These are phyloP conservation scores for Solea senegalensis DNA, from an alignment of 2,113 vertebrate genomes.

Conservation along the genomic window DNA sequence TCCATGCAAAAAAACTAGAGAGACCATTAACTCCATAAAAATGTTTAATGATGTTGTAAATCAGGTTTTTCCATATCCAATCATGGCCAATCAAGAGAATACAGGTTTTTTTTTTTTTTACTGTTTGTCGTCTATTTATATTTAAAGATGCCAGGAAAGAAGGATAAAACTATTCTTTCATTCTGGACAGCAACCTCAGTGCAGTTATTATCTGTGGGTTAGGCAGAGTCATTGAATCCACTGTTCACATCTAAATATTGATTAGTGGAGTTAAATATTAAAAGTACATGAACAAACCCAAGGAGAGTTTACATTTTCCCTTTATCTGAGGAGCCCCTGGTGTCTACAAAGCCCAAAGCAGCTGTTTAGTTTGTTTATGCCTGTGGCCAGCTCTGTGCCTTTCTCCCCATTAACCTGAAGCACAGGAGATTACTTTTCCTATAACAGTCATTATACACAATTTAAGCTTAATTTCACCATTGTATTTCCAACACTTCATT, in stretches of 20 bases:
- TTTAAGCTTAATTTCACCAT: neutral
- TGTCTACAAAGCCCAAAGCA: neutral
- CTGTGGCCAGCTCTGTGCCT: neutral
- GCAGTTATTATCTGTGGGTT: neutral
- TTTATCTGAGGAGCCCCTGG: neutral
- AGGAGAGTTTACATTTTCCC: neutral
- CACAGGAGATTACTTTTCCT: neutral
- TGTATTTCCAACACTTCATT: neutral
- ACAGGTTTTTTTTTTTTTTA: no score
- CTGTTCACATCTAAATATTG: neutral
- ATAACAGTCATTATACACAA: neutral
- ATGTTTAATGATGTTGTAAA: no score
- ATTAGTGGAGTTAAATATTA: neutral
- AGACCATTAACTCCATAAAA: no score
- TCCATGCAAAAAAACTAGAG: no score
- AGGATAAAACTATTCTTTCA: no score
- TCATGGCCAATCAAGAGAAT: no score
- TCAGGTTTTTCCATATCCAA: no score
- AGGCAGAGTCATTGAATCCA: neutral
- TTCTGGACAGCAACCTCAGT: no score
- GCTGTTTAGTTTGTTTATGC: slow-evolving; percentile 1
- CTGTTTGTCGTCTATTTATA: no score
- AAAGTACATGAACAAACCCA: neutral
- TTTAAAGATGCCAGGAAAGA: no score
- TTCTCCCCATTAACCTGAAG: neutral